Evolutionary conservation across 2,113 vertebrate species (phyloP), one percentile per base, ranked within the genome.

Genomic region (Diphyllodes magnificus): DNA sequence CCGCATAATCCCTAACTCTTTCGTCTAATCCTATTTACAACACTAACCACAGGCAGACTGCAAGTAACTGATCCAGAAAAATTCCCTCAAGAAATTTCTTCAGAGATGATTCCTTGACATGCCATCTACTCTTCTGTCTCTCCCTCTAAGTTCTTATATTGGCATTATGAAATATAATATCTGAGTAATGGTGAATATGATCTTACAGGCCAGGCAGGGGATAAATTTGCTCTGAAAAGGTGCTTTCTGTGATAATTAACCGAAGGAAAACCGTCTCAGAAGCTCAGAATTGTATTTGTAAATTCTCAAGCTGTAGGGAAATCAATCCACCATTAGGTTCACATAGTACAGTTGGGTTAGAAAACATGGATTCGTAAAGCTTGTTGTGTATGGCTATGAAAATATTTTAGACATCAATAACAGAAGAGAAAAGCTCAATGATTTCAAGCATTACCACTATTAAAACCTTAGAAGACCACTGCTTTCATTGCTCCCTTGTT

Each of bases 21-120:
- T 81, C 2, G 1, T 68, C 71, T 97, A 96, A 96, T 97, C 90
- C 82, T 94, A 49, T 91, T 96, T 94, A 81, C 93, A 94, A 56
- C 47, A 59, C 71, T 90, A 91, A 86, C 69, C 42, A 94, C 56
- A 71, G 60, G 71, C 64, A 92, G 94, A 66, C 54, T 92, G 63
- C 70, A 94, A 88, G 71, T 66, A 69, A 95, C 66, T 63, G 78
- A 91, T 91, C 54, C 82, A 93, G 66, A 81, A 91, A 89, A 89
- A 89, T 57, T 92, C 84, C 54, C 70, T 37, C 39, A 60, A 90
- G 59, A 96, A 91, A 87, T 83, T 50, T 75, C 23, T 92, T 91
- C 45, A 50, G 75, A 73, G 39, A 27, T 70, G 42, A 78, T 90
- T 95, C 73, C 53, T 87, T 93, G 25, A 42, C 50, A 40, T 59